Conservation (phyloP, 2,113 vertebrate genomes). For the Peromyscus maniculatus region DNA sequence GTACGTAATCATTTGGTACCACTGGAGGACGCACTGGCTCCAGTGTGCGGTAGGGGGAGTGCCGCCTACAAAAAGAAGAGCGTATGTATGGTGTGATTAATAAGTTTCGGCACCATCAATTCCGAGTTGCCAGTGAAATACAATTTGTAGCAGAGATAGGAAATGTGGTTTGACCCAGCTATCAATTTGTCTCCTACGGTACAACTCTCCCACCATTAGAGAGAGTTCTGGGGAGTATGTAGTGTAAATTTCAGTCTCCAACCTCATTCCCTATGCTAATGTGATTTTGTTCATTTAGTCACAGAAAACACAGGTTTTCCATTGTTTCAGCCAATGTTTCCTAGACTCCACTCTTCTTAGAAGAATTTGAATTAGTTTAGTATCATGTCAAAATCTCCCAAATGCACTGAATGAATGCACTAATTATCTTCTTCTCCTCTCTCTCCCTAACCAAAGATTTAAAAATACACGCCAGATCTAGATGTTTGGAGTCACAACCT, state of each 20-base stretch:
- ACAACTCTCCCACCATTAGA: constrained; percentile 31
- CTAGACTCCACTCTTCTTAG: neutral
- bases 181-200: constrained; percentile 62
- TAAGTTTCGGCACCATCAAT: constrained; percentile 60
- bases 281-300: constrained; percentile 55
- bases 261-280: constrained; percentile 61
- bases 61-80: constrained; percentile 93
- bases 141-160: constrained; percentile 66
- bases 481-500: neutral
- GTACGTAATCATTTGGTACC: constrained; percentile 99
- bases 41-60: constrained; percentile 99
- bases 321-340: constrained; percentile 41
- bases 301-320: constrained; percentile 43
- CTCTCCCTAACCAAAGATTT: constrained; percentile 60
- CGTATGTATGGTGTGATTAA: constrained; percentile 78
- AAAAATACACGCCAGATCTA: neutral
- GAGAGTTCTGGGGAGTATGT: neutral
- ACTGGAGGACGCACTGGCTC: constrained; percentile 99
- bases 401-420: constrained; percentile 22
- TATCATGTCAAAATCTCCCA: constrained; percentile 14
- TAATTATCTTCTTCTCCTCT: constrained; percentile 54
- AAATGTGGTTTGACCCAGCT: constrained; percentile 70
- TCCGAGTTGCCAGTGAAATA: constrained; percentile 80
- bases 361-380: constrained; percentile 54
- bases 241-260: constrained; percentile 37